Base-by-base conservation (phyloP, 2,113 vertebrate genomes). In the Gavialis gangeticus region DNA sequence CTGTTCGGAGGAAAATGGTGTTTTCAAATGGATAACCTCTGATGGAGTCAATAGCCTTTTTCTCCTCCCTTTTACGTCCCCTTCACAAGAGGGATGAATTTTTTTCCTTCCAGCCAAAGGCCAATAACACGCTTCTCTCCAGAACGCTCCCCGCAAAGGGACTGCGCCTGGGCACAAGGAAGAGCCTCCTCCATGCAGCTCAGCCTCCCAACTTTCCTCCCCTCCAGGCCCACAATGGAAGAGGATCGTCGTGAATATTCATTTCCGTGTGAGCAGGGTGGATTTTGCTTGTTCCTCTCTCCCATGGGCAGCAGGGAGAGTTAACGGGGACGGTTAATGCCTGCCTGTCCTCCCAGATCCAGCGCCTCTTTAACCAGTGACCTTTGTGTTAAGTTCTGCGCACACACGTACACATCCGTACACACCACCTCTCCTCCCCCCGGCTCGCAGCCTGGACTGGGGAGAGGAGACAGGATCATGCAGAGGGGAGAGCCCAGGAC, bases 11-110 rank as follows among this genome's bases (percentile, higher is more conserved):
- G 94, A 97, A 97, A 97, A 97, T 76, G 75, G 94, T 97, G 94
- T 97, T 97, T 98, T 97, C 88, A 96, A 92, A 97, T 94, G 90
- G 96, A 97, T 97, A 98, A 98, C 98, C 98, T 98, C 87, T 97
- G 91, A 91, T 97, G 97, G 96, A 97, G 92, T 96, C 97, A 97
- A 97, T 93, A 96, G 95, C 92, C 88, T 94, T 86, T 46, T 9
- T 94, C 91, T 96, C 89, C n/a, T 96, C 78, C 89, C 30, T 86
- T 91, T 83, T 92, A 78, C 16, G 13, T 82, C 19, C 82, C 37
- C 66, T 75, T 66, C 79, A 56, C 64, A 81, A 67, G 56, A 59
- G 16, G 21, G 69, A 83, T 55, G 63, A 66, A 71, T 37, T 10
- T 77, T 58, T 67, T 84, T 34, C 57, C 62, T 90, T 73, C 82